Base-by-base conservation (phyloP, 2,797 vertebrate genomes). In the Spinibarbus caldwelli region DNA sequence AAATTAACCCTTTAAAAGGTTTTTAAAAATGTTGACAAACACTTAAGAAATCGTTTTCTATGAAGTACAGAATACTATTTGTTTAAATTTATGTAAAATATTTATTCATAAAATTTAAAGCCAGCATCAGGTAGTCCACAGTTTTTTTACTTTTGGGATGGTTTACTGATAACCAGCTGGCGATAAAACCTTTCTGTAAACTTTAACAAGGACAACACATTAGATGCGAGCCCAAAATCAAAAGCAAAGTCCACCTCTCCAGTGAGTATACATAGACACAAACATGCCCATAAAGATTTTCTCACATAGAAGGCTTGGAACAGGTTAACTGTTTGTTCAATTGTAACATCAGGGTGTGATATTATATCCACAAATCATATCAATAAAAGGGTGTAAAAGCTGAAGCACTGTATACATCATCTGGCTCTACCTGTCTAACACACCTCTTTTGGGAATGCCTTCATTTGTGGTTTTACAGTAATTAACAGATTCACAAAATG, bases 141-240 rank as follows among this genome's bases (percentile, higher is more conserved):
- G n/a, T 19, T n/a, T 71, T 81, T 49, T 57, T n/a, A 31, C 11
- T 34, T 62, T 17, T 47, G 45, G 34, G 57, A 72, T 0, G 26
- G 7, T 52, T 78, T 36, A 49, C 6, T 79, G 17, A 72, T 34
- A 36, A 38, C 10, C n/a, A 57, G 23, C 15, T 29, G 26, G 21
- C 4, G 9, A 64, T 62, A 45, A 54, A 72, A 36, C 5, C 57
- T 64, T n/a, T 76, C 49, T 71, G 29, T 82, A 57, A 10, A 87
- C 34, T 47, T 86, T 54, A 59, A 34, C 41, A 62, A 57, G 23
- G 59, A 29, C 66, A 49, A 54, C 26, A 66, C 21, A 76, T 41
- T 17, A 29, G 14, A 34, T 8, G 62, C 4, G 26, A 64, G 34
- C 62, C 8, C 12, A 70, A 26, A 47, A 77, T 36, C 0, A 38